Conservation (phyloP, 2,797 vertebrate species). For the Ibycter americanus region DNA sequence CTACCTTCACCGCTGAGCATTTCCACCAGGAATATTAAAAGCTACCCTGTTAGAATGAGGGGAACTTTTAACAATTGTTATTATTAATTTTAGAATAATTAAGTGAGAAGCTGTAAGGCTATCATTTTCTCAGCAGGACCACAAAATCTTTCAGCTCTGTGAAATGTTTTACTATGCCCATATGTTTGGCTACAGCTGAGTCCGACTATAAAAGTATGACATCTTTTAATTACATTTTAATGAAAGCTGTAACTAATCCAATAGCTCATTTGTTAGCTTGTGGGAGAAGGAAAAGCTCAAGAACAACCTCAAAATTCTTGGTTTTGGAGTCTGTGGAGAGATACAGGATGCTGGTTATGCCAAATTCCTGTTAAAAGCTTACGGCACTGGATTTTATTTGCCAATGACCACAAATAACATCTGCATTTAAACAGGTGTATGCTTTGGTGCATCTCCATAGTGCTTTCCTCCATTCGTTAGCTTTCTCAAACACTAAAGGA, state of each 20-base stretch:
- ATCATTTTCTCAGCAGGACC: constrained; percentile 74
- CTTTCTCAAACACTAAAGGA: background rate
- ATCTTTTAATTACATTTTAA: constrained; percentile 72
- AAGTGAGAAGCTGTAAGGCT: constrained; percentile 57
- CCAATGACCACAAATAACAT: background rate
- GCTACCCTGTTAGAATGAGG: constrained; percentile 51
- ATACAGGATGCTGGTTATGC: background rate
- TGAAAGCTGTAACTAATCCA: constrained; percentile 68
- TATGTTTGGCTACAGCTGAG: constrained; percentile 74
- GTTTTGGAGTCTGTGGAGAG: background rate
- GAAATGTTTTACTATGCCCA: constrained; percentile 64
- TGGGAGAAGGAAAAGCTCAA: constrained; percentile 29
- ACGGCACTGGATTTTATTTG: background rate
- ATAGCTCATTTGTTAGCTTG: constrained; percentile 51
- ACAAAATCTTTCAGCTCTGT: constrained; percentile 49
- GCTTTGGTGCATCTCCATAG: background rate
- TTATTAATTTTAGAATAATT: constrained; percentile 74
- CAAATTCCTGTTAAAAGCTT: background rate
- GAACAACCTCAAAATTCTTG: background rate
- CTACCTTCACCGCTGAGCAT: constrained; percentile 17
- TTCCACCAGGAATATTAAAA: constrained; percentile 61
- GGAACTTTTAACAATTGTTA: constrained; percentile 72
- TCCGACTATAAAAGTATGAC: constrained; percentile 60
- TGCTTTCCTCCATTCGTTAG: background rate
- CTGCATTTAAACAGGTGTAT: background rate